phyloP scores from a whole-genome alignment of 2,888 invertebrate genomes.

The Clivina fossor region DNA sequence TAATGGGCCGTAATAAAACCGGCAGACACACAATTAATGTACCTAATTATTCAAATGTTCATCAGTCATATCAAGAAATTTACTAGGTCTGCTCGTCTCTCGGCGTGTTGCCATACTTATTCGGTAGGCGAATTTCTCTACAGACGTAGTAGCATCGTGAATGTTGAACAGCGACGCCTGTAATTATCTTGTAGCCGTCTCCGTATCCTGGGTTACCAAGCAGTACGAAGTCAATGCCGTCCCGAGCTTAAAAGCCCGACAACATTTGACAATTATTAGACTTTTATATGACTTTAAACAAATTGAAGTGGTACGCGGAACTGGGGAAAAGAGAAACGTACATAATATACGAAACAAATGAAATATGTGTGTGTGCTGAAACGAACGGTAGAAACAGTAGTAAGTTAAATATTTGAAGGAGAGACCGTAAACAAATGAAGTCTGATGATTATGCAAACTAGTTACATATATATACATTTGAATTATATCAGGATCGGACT shows the following conservation, averaged over 20 bases:
- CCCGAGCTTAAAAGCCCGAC: slow-evolving; percentile 6
- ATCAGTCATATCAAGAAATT: slow-evolving; percentile 32
- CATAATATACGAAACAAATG: no score
- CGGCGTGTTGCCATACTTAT: neutral
- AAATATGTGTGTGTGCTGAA: no score
- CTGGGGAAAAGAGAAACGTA: no score
- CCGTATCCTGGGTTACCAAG: slow-evolving; percentile 1
- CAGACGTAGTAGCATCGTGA: neutral
- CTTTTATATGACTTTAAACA: slow-evolving; percentile 27
- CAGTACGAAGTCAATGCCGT: neutral
- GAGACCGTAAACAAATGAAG: no score
- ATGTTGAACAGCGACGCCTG: neutral
- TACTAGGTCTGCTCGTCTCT: slow-evolving; percentile 4
- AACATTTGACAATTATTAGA: slow-evolving; percentile 26
- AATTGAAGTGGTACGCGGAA: slow-evolving; percentile 16
- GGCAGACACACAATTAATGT: slow-evolving; percentile 29
- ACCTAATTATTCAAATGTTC: slow-evolving; percentile 32
- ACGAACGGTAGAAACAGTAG: no score
- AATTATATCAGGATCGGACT: no score
- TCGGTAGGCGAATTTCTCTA: neutral
- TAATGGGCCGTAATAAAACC: slow-evolving; percentile 30
- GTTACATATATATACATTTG: no score
- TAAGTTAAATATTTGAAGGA: no score
- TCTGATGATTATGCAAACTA: no score
- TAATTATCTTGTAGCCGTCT: slow-evolving; percentile 17